Evolutionary conservation across 2,888 invertebrate species (phyloP), one percentile per base, ranked within the genome.

Genomic region (Nymphalis c-album): DNA sequence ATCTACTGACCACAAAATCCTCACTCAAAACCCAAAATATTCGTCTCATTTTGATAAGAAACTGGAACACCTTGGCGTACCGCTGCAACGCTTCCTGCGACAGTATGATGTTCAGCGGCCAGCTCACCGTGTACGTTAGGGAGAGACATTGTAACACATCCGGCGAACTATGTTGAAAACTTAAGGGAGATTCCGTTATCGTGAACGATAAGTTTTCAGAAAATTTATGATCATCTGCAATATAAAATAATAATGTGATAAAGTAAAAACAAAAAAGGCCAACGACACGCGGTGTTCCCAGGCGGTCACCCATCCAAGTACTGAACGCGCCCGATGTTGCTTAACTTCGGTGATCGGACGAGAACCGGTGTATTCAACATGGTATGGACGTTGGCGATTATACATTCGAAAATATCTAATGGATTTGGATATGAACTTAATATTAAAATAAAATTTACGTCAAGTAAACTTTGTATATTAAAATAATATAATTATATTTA

Each of bases 51-150:
- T 96, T 96, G 63, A 97, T 80, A 50, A 97, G 85, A 82, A 96
- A 96, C 78, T 95, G 95, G 79, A 97, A 97, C 1, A 97, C 95
- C 75, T 94, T 94, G 0, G 94, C 94, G 77, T 96, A 97, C 74
- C 96, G 94, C 17, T 93, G 85, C 71, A 97, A 84, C 0, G 95
- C 94, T 74, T 95, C 95, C 0, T 94, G 94, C 8, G 96, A 96
- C 63, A 97, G 83, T 63, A 97, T 93, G 51, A 97, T 94, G 84
- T 96, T 97, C 0, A 97, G 82, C 0, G 97, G 97, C 97, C 97
- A 97, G 4, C 92, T 85, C 13, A 96, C 94, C 16, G 94, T 91
- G 82, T 96, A 97, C 3, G 94, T 94, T 5, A 97, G 86, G 0
- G 94, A 94, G 1, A 97, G 85, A 74, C 95, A 94, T 51, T 94